A percentile compares a stretch with the other conserved stretches of the same genome.
Conservation (phyloP, 2,797 vertebrate species). For the Kryptolebias ocellatus region DNA sequence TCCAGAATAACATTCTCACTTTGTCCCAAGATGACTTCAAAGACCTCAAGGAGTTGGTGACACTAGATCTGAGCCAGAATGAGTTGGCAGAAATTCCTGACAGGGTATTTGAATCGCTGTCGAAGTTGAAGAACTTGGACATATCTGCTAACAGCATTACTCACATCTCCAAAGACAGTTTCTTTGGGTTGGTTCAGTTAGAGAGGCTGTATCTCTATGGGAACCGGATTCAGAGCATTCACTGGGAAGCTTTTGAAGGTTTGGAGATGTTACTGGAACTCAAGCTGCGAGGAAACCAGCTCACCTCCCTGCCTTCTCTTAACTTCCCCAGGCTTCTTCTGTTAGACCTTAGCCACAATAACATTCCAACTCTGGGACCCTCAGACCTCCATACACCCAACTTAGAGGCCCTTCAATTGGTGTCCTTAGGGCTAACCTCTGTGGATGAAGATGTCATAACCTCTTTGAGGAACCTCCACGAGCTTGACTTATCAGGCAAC, state of each 20-base stretch:
- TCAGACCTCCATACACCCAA: slow-evolving; percentile 83
- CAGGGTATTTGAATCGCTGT: slow-evolving; percentile 86
- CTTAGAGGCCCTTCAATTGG: slow-evolving; percentile 89
- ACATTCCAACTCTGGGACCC: slow-evolving; percentile 77
- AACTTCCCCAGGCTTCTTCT: slow-evolving; percentile 88
- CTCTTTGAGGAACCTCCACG: slow-evolving; percentile 88
- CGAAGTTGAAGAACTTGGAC: slow-evolving; percentile 90
- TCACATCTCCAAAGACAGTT: slow-evolving; percentile 90
- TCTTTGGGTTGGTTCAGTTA: slow-evolving; percentile 87
- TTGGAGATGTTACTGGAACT: slow-evolving; percentile 91
- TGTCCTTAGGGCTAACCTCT: slow-evolving; percentile 84
- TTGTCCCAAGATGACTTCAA: slow-evolving; percentile 85
- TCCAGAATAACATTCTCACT: slow-evolving; percentile 87
- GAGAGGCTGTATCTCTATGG: slow-evolving; percentile 92
- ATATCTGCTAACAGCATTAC: slow-evolving; percentile 89
- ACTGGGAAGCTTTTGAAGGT: slow-evolving; percentile 86
- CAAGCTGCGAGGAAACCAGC: slow-evolving; percentile 90
- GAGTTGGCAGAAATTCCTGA: slow-evolving; percentile 86
- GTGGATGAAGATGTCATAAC: slow-evolving; percentile 86
- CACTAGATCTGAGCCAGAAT: slow-evolving; percentile 95
- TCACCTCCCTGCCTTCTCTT: slow-evolving; percentile 83
- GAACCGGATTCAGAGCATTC: slow-evolving; percentile 90
- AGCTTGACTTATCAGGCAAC: slow-evolving; percentile 92
- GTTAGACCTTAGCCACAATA: slow-evolving; percentile 91
- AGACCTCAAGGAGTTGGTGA: slow-evolving; percentile 81